A percentile compares a stretch with the other conserved stretches of the same genome.
These are phyloP conservation scores for Procambarus virginalis DNA, from an alignment of 1,140 invertebrate species.

Conservation along the genomic window DNA sequence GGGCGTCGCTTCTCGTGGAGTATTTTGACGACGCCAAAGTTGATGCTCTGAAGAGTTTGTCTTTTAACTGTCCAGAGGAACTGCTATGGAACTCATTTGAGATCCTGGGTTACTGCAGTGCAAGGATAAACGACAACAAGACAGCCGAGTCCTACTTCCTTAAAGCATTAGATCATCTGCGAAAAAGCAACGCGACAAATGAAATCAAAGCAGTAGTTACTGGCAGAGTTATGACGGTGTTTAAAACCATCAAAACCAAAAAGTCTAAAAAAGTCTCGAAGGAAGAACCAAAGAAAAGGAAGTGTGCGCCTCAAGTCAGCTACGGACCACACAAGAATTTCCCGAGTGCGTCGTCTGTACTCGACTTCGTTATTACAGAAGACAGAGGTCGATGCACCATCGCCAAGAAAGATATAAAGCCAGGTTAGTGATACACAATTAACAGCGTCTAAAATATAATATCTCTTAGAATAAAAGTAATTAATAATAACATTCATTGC, in stretches of 20 bases:
- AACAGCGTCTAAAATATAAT: no score
- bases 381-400: slow-evolving; percentile 59
- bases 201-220: slow-evolving; percentile 48
- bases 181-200: slow-evolving; percentile 43
- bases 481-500: no score
- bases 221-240: slow-evolving; percentile 50
- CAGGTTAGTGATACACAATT: slow-evolving; percentile 43
- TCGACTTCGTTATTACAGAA: slow-evolving; percentile 49
- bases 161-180: slow-evolving; percentile 55
- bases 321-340: slow-evolving; percentile 49
- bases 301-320: slow-evolving; percentile 38
- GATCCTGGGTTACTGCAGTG: slow-evolving; percentile 57
- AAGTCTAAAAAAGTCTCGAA: slow-evolving; percentile 31
- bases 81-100: slow-evolving; percentile 62
- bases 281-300: neutral
- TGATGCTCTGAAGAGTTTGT: slow-evolving; percentile 55
- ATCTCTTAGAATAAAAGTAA: no score
- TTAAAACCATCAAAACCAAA: slow-evolving; percentile 60
- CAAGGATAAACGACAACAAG: slow-evolving; percentile 36
- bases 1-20: slow-evolving; percentile 61
- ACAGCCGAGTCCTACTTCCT: slow-evolving; percentile 51
- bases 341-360: slow-evolving; percentile 42
- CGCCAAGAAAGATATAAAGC: slow-evolving; percentile 66
- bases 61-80: slow-evolving; percentile 43
- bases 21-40: slow-evolving; percentile 46